Conservation (phyloP, 2,113 vertebrate species). For the Calypte anna region DNA sequence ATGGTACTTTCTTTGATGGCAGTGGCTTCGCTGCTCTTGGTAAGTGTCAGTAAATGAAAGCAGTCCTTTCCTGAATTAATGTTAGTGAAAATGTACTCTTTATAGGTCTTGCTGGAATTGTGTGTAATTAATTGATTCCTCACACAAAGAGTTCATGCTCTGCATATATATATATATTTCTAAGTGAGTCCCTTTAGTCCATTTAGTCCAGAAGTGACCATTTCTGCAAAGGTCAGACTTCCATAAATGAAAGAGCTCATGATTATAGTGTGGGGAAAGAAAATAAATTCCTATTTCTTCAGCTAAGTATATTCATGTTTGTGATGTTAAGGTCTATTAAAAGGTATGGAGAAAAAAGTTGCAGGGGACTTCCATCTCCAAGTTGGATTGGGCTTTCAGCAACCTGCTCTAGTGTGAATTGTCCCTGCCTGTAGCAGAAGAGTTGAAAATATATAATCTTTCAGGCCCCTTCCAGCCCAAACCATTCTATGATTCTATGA, state of each 20-base stretch:
- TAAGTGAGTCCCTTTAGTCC: neutral
- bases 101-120: neutral
- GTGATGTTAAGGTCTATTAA: neutral
- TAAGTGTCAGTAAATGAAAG: constrained; percentile 54
- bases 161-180: neutral
- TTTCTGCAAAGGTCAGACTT: neutral
- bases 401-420: too few species aligned
- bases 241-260: neutral
- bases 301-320: neutral
- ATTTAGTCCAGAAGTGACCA: neutral
- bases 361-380: neutral
- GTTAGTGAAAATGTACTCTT: neutral
- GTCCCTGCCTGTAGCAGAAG: too few species aligned
- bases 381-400: too few species aligned
- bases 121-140: neutral
- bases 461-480: too few species aligned
- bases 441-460: too few species aligned
- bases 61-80: neutral
- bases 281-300: neutral
- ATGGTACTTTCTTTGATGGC: constrained; percentile 91
- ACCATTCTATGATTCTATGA: too few species aligned
- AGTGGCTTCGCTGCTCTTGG: constrained; percentile 88
- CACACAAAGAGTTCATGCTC: neutral
- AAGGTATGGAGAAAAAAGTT: neutral
- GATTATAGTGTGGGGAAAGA: neutral